Conservation (phyloP, 2,113 vertebrate species). For the Orthonyx spaldingii region DNA sequence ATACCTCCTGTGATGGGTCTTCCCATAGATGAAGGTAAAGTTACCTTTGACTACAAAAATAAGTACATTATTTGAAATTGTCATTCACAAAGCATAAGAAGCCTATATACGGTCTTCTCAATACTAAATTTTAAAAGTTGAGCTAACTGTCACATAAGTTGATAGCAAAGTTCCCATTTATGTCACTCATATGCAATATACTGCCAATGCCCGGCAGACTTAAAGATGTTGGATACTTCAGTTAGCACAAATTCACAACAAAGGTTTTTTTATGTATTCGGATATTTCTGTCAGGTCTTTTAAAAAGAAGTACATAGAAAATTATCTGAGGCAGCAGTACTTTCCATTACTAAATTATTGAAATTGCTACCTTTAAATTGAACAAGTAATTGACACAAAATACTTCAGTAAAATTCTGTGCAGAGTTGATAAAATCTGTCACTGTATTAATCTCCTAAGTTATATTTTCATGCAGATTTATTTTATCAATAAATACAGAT, state of each 20-base stretch:
- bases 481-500: not conserved
- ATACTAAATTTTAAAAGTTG: not conserved
- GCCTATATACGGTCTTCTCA: not conserved
- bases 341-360: not conserved
- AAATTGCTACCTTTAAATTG: not conserved
- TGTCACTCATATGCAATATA: not conserved
- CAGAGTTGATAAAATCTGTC: not conserved
- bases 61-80: slow-evolving; percentile 31
- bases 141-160: not conserved
- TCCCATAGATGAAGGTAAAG: slow-evolving; percentile 84
- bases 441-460: not conserved
- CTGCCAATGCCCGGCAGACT: not conserved
- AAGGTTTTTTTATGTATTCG: not conserved
- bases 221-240: not conserved
- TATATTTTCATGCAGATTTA: not conserved
- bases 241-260: not conserved
- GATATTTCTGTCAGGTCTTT: not conserved
- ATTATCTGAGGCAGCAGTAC: not conserved
- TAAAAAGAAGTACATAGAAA: not conserved
- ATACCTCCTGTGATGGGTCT: slow-evolving; percentile 87
- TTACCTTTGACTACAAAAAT: slow-evolving; percentile 78
- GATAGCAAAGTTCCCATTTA: not conserved
- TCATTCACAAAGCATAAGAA: not conserved
- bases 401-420: not conserved
- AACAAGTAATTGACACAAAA: not conserved